Base-by-base conservation (phyloP, 2,113 vertebrate genomes). In the Brachionichthys hirsutus region DNA sequence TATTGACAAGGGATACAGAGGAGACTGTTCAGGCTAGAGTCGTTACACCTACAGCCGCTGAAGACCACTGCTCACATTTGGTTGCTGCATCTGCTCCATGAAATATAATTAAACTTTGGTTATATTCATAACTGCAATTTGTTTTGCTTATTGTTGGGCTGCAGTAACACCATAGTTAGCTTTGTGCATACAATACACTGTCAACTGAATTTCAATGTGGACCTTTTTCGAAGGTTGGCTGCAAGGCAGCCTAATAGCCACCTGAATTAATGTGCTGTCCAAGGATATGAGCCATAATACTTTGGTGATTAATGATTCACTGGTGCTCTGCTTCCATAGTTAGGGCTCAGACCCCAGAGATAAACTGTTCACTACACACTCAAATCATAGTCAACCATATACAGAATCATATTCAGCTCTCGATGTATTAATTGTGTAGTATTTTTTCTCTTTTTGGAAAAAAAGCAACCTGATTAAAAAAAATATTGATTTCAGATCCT, bases 231-330 rank as follows among this genome's bases (percentile, higher is more conserved):
- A 80, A 76, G 74, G 76, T 69, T 83, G 75, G 81, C 82, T 86
- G 80, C 81, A 36, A 85, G 77, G 84, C 73, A 86, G 84, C 78
- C 84, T 89, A 84, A 90, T 88, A 89, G 85, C 85, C 73, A 87
- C 83, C 80, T 89, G 84, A 89, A 91, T 91, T 89, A 92, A 91
- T 89, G 87, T 85, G 82, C 88, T 89, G 84, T 89, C 89, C 79
- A 80, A 85, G 73, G 61, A 86, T 78, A 86, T 88, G 82, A 90
- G 88, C 86, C 81, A 88, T 84, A 91, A 91, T 88, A 88, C 87
- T 91, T 89, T 78, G 80, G 84, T 89, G 89, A 90, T 90, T 89
- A 91, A 92, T 90, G 90, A 81, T 82, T 85, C 83, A 70, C 84
- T 73, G 75, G 77, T 61, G 75, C 83, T 73, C 73, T 69, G 70